Conservation (phyloP, 2,888 invertebrate species). For the Agrochola litura region DNA sequence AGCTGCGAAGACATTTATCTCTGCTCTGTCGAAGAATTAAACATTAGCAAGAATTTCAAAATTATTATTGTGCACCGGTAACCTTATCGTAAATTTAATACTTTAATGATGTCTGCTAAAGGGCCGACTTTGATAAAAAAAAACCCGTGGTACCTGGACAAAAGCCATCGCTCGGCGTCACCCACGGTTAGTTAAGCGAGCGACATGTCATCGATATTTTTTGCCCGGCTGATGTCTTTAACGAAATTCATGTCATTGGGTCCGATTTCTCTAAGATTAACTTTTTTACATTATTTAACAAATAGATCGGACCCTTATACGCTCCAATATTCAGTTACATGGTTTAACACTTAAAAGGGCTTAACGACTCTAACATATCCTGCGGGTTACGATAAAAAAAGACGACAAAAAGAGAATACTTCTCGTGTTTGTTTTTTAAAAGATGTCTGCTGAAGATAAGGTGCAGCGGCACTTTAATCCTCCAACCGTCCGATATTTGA, state of each 20-base stretch:
- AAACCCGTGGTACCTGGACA: conserved; percentile 77
- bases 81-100: conserved; percentile 87
- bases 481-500: conserved; percentile 89
- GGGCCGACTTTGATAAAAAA: conserved; percentile 83
- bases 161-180: conserved; percentile 79
- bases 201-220: conserved; percentile 88
- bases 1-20: conserved; percentile 37
- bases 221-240: conserved; percentile 88
- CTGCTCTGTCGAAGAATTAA: conserved; percentile 52
- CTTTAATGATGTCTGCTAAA: conserved; percentile 86
- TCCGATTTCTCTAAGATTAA: conserved; percentile 90
- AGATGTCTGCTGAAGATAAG: conserved; percentile 90
- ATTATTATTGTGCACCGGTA: conserved; percentile 76
- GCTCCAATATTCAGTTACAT: conserved; percentile 90
- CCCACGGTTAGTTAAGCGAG: conserved; percentile 82
- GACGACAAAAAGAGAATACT: conserved; percentile 88
- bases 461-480: conserved; percentile 90
- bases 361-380: conserved; percentile 91
- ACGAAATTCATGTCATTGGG: conserved; percentile 90
- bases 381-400: conserved; percentile 90
- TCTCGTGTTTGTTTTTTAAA: conserved; percentile 90
- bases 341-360: conserved; percentile 91
- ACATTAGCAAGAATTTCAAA: conserved; percentile 69
- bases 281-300: conserved; percentile 89
- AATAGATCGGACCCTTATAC: conserved; percentile 90